Conservation (phyloP, 2,113 vertebrate genomes). For the Odocoileus hemionus region DNA sequence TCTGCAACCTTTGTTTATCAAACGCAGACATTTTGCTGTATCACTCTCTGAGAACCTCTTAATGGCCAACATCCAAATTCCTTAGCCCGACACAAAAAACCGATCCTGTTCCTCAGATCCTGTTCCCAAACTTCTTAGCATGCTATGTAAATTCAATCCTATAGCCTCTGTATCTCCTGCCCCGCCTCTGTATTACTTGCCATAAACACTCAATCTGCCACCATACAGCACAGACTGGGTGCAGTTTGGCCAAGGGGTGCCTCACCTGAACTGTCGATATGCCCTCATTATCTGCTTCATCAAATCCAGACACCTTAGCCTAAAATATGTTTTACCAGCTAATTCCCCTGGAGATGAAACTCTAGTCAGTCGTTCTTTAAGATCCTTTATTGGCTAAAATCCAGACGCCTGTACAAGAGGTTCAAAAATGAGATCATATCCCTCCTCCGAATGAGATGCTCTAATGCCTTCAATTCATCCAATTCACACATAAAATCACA, state of each 20-base stretch:
- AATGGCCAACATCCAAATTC: slow-evolving; percentile 10
- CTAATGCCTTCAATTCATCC: not conserved
- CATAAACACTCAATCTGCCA: fast-evolving
- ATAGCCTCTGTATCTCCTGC: not conserved
- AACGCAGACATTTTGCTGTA: not conserved
- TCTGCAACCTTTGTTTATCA: not conserved
- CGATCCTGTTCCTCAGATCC: not conserved
- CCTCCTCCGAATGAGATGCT: not conserved
- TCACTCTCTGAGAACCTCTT: not conserved
- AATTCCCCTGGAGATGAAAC: not conserved
- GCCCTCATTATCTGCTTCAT: not conserved
- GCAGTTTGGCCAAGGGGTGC: not conserved
- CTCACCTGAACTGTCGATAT: fast-evolving
- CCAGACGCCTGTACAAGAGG: not conserved
- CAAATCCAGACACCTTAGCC: not conserved
- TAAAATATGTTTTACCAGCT: not conserved
- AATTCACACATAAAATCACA: not conserved
- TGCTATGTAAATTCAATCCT: not conserved
- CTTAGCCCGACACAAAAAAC: not conserved
- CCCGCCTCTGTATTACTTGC: not conserved
- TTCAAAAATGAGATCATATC: not conserved
- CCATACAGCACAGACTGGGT: fast-evolving
- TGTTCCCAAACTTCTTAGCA: not conserved
- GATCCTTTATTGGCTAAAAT: not conserved
- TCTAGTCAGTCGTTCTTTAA: not conserved